Percentiles rank a stretch among this genome's conserved stretches.
Conservation (phyloP, 1,140 invertebrate genomes). For the Eumaeus atala region DNA sequence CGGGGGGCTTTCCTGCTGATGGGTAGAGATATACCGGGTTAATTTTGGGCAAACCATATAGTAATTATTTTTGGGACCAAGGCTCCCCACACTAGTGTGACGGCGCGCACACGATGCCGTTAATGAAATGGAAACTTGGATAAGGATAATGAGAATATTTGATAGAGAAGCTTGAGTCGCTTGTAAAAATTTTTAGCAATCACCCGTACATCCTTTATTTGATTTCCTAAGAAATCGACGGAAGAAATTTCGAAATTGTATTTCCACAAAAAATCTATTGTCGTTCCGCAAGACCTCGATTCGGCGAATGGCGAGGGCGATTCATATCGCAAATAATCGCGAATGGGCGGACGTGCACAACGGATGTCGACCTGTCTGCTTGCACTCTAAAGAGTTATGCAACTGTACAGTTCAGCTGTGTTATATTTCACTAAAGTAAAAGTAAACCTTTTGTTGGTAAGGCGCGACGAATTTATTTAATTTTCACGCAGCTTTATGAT, state of each 20-base stretch:
- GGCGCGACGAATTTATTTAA: too few species aligned
- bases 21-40: too few species aligned
- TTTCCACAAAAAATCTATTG: neutral
- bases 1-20: too few species aligned
- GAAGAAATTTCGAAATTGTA: conserved; percentile 7
- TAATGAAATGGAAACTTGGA: too few species aligned
- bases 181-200: neutral
- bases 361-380: conserved; percentile 7
- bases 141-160: too few species aligned
- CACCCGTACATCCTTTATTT: neutral
- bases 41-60: too few species aligned
- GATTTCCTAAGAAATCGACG: too few species aligned
- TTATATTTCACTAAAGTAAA: conserved; percentile 1
- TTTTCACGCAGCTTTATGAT: too few species aligned
- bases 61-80: too few species aligned
- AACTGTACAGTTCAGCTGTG: neutral
- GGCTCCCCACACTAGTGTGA: too few species aligned
- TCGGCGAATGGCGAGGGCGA: conserved; percentile 18
- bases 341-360: conserved; percentile 22
- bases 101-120: too few species aligned
- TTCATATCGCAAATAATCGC: conserved; percentile 20
- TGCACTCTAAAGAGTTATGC: conserved; percentile 1
- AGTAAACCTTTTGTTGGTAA: neutral
- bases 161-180: too few species aligned
- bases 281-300: conserved; percentile 17